These are phyloP conservation scores for Caloenas nicobarica DNA, from an alignment of 2,113 vertebrate genomes.

Conservation along the genomic window DNA sequence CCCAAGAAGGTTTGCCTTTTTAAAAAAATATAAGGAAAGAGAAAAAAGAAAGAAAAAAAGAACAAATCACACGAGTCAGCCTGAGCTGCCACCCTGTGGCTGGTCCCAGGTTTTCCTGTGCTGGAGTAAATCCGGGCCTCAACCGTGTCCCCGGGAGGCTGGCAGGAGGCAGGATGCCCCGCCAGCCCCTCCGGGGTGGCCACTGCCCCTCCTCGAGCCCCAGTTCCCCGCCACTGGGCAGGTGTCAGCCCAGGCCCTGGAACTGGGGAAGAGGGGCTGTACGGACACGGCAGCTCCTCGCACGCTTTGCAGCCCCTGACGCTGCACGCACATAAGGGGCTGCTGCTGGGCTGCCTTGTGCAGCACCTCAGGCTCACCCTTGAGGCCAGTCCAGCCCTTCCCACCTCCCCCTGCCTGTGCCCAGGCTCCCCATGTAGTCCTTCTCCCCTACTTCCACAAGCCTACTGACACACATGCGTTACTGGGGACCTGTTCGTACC, in stretches of 20 bases:
- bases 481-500: not conserved
- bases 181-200: not conserved
- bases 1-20: not conserved
- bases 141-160: not conserved
- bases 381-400: not conserved
- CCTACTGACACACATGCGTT: not conserved
- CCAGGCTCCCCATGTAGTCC: not conserved
- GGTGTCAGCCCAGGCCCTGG: rapidly evolving
- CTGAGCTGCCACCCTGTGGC: not conserved
- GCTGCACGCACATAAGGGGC: rapidly evolving
- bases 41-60: too few species aligned
- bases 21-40: not conserved
- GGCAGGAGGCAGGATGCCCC: not conserved
- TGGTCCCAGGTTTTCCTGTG: not conserved
- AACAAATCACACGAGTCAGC: not conserved
- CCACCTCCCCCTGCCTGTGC: not conserved
- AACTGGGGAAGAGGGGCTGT: too few species aligned
- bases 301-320: not conserved
- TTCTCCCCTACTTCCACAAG: not conserved
- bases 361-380: not conserved
- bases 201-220: not conserved
- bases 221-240: rapidly evolving
- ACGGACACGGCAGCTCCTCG: rapidly evolving
- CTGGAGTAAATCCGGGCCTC: not conserved
- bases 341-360: not conserved